Conservation (phyloP, 1,140 invertebrate genomes). For the Drosophila novamexicana region DNA sequence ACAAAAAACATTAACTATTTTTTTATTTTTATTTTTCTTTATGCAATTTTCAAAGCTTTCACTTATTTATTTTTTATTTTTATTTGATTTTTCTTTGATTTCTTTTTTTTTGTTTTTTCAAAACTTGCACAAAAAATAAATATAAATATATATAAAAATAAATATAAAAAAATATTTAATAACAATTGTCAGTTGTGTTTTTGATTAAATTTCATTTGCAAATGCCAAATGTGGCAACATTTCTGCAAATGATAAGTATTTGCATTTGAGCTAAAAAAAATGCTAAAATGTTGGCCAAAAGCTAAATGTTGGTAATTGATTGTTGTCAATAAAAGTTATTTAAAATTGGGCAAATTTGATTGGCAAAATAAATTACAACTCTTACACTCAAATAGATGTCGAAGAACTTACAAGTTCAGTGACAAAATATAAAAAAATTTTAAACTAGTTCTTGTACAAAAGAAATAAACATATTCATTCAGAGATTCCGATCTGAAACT, state of each 20-base stretch:
- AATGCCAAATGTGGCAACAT: background rate
- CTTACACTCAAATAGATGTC: too few relatives aligned
- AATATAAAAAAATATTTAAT: slow-evolving; percentile 29
- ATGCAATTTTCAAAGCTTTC: slow-evolving; percentile 11
- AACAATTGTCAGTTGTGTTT: slow-evolving; percentile 4
- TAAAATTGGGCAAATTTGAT: background rate
- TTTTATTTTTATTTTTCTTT: background rate
- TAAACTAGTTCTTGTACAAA: too few relatives aligned
- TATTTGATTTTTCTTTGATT: background rate
- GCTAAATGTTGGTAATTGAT: background rate
- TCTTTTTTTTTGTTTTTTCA: slow-evolving; percentile 25
- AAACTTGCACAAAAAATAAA: slow-evolving; percentile 3
- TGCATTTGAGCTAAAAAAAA: too few relatives aligned
- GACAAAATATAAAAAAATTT: too few relatives aligned
- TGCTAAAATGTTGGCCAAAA: too few relatives aligned
- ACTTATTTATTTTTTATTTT: slow-evolving; percentile 22
- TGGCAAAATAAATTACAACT: background rate
- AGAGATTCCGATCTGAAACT: too few relatives aligned
- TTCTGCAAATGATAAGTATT: background rate
- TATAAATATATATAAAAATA: slow-evolving; percentile 11
- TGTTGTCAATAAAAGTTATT: slow-evolving; percentile 5
- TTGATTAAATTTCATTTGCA: background rate
- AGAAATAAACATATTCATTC: too few relatives aligned
- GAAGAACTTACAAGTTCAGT: too few relatives aligned
- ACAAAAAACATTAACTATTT: slow-evolving; percentile 54